Base-by-base conservation (phyloP, 2,888 invertebrate species). In the Coelinius sp. region DNA sequence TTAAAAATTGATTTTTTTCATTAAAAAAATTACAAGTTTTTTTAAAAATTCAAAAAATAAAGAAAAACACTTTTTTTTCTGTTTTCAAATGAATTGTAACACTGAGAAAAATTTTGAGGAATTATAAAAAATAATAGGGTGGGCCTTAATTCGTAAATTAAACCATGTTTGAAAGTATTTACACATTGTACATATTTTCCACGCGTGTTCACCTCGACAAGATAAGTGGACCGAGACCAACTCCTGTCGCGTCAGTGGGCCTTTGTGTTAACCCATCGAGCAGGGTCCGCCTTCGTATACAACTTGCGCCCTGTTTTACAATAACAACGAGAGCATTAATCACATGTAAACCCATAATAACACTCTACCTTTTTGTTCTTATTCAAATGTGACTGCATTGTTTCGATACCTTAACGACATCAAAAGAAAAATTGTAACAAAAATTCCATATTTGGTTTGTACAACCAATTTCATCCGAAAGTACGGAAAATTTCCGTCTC, bases 171-270 rank as follows among this genome's bases (percentile, higher is more conserved):
- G 67, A 62, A 67, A 62, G 67, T 71, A 41, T 46, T 31, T 6
- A 56, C 53, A 27, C 27, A 31, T 59, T 59, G 59, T n/a, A n/a
- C n/a, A n/a, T n/a, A n/a, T 65, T 35, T 67, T 69, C 17, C 49
- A 64, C 71, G 70, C 70, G 75, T 77, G 73, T 72, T 76, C 75
- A 71, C 74, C 76, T 75, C 70, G 73, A 68, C 64, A 62, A 77
- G 79, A 77, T 81, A 84, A 83, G 82, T 83, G 83, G 83, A 84
- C 83, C 82, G 83, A 79, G 81, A 83, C 84, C 68, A 70, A 70
- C 68, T 68, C 68, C 76, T 78, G 77, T 73, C 75, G 74, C 76
- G 79, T 80, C 79, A 78, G 72, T 73, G 73, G 76, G 77, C 67
- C 82, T 82, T 76, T 77, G 75, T 77, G 68, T 65, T 53, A 70